Evolutionary conservation across 1,140 invertebrate genomes (phyloP).

Genomic region (Cydia splendana): DNA sequence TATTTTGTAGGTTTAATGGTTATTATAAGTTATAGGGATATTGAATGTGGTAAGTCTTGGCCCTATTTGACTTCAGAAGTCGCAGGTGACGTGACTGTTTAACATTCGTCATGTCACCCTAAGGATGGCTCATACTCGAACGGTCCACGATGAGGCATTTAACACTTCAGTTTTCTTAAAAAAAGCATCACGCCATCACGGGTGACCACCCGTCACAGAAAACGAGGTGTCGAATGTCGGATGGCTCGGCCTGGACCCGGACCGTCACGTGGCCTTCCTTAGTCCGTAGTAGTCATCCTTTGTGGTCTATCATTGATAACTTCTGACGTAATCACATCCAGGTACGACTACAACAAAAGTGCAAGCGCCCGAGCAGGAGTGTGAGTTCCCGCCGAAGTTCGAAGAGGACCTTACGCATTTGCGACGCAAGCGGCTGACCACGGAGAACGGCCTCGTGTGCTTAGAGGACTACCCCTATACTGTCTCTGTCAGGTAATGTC

Average conservation of each 20-base stretch:
- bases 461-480: constrained; percentile 72
- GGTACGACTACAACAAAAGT: constrained; percentile 39
- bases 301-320: not conserved
- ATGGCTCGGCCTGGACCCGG: not conserved
- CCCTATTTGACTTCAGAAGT: not conserved
- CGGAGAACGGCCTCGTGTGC: constrained; percentile 66
- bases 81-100: not conserved
- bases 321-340: no score
- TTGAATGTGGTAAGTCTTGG: constrained; percentile 11
- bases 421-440: constrained; percentile 65
- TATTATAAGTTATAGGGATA: not conserved
- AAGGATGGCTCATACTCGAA: not conserved
- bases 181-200: not conserved
- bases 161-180: not conserved
- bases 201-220: not conserved
- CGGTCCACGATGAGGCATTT: not conserved
- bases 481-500: constrained; percentile 43
- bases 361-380: constrained; percentile 58
- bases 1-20: not conserved
- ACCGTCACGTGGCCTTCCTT: not conserved
- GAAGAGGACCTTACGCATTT: constrained; percentile 68
- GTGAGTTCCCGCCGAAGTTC: constrained; percentile 69
- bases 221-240: not conserved
- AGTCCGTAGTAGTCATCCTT: not conserved
- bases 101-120: not conserved